A percentile compares a stretch with the other conserved stretches of the same genome.
Evolutionary conservation across 2,113 vertebrate species (phyloP).

Genomic region (Eonycteris spelaea): DNA sequence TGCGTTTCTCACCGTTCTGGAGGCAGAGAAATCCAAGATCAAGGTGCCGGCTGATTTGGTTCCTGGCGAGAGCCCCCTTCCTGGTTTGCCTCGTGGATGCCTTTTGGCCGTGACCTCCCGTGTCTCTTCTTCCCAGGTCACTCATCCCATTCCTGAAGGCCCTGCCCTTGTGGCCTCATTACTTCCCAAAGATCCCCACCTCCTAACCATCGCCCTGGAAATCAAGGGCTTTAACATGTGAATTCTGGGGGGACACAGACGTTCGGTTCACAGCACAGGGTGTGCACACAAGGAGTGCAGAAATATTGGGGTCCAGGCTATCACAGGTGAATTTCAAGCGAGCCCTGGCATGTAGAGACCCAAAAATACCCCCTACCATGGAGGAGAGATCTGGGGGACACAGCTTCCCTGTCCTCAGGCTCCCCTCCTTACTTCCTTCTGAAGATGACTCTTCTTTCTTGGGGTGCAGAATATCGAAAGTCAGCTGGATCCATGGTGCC

Average conservation of each 20-base stretch:
- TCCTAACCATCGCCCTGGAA: neutral
- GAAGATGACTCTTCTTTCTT: neutral
- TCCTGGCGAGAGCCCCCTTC: neutral
- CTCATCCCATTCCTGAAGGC: neutral
- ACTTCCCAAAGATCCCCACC: neutral
- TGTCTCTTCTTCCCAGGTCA: neutral
- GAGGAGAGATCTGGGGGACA: neutral
- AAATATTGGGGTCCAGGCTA: neutral
- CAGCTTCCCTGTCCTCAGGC: neutral
- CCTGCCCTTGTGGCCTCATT: too few species aligned
- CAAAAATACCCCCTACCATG: neutral
- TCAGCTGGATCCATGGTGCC: neutral
- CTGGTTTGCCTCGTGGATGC: neutral
- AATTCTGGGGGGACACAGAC: neutral
- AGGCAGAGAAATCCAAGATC: neutral
- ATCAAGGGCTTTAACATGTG: neutral
- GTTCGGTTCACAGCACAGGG: neutral
- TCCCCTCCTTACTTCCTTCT: neutral
- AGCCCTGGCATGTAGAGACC: neutral
- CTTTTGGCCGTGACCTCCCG: neutral
- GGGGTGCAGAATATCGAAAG: neutral
- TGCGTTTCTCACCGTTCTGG: neutral
- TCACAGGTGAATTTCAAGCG: neutral
- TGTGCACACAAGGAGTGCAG: neutral
- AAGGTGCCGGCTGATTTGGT: neutral